Evolutionary conservation across 2,888 invertebrate genomes (phyloP).

Genomic region (Hedya salicella): DNA sequence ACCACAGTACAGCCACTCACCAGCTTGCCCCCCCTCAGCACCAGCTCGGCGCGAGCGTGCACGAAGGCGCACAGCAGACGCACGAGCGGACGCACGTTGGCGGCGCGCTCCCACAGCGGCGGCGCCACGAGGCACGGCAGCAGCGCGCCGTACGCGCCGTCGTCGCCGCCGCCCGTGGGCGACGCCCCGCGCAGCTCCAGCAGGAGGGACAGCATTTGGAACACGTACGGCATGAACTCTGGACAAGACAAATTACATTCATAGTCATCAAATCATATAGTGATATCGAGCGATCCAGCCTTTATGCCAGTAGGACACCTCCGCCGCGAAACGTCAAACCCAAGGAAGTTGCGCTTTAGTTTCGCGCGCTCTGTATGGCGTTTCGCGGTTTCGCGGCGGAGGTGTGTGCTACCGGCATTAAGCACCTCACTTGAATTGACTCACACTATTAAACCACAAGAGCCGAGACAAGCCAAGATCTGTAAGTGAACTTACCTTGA

Average conservation of each 20-base stretch:
- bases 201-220: slow-evolving; percentile 97
- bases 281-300: too few species aligned
- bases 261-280: too few species aligned
- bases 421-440: too few species aligned
- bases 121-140: slow-evolving; percentile 96
- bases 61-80: slow-evolving; percentile 96
- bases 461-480: background rate
- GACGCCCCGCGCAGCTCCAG: slow-evolving; percentile 88
- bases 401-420: too few species aligned
- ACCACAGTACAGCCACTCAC: too few species aligned
- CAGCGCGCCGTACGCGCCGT: slow-evolving; percentile 94
- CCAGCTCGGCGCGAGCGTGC: slow-evolving; percentile 67
- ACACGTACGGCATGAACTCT: slow-evolving; percentile 99
- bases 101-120: slow-evolving; percentile 96
- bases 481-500: slow-evolving; percentile 85
- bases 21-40: slow-evolving; percentile 87
- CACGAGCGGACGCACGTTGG: slow-evolving; percentile 97
- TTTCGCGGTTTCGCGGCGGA: too few species aligned
- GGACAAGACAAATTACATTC: slow-evolving; percentile 55
- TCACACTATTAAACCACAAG: too few species aligned
- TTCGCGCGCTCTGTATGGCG: too few species aligned
- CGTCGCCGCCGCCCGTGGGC: slow-evolving; percentile 68
- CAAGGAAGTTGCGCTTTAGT: too few species aligned
- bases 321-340: too few species aligned
- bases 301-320: too few species aligned